Base-by-base conservation (phyloP, 2,888 invertebrate genomes). In the Drosophila leonis region DNA sequence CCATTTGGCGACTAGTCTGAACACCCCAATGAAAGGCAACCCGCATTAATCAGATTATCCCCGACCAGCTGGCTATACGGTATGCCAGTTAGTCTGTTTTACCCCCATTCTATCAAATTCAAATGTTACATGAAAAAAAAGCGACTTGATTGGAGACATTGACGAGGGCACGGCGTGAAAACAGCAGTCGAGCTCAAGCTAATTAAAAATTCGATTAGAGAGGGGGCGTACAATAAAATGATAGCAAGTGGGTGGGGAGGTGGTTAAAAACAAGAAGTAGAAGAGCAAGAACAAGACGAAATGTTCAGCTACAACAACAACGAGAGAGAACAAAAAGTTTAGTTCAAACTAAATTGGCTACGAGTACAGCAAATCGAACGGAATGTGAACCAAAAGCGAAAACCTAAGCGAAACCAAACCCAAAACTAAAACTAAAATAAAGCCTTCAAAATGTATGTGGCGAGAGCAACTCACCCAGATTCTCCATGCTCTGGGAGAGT, bases 401-500 rank as follows among this genome's bases (percentile, higher is more conserved):
- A 62, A 39, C 65, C 39, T 27, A 54, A 41, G 54, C 54, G 29
- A 68, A 75, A 59, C 65, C 7, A 54, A 51, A 78, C 27, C 52
- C n/a, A 60, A 65, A 44, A 44, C 44, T 44, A 44, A 65, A 54
- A 35, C 54, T 18, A 59, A 72, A 69, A 13, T 12, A 29, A 63
- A 41, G 35, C 61, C 15, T 20, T 4, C n/a, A 15, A 15, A 4
- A n/a, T n/a, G n/a, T n/a, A n/a, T n/a, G n/a, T n/a, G n/a, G 0
- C 5, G 49, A 5, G 1, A 4, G 8, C 35, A 55, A 73, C 92
- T 91, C 70, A 97, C 97, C 98, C 93, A 98, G 94, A 94, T 98
- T 98, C 93, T 98, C 98, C 97, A 98, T 98, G 94, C 98, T 98
- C 93, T 98, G 98, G 60, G 97, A 97, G 74, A 98, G 94, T 72